Percentiles rank a stretch among this genome's conserved stretches.
Evolutionary conservation across 2,797 vertebrate species (phyloP).

Genomic region (Scomberomorus guttatus): DNA sequence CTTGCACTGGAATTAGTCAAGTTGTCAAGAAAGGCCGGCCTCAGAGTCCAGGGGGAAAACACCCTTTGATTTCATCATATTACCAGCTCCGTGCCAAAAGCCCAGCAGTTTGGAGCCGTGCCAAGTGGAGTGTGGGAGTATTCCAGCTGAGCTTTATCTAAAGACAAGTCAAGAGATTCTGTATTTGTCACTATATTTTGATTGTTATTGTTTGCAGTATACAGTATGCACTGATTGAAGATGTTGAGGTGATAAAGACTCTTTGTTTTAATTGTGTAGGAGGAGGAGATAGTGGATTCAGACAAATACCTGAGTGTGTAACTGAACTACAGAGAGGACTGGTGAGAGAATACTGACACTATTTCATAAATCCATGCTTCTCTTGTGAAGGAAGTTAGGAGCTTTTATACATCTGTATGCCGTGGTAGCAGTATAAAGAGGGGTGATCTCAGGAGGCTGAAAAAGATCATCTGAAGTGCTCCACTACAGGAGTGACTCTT

Average conservation of each 20-base stretch:
- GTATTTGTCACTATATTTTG: conserved; percentile 5
- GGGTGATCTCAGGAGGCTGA: conserved; percentile 29
- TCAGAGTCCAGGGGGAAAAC: conserved; percentile 54
- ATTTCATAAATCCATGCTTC: neutral
- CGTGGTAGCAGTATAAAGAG: neutral
- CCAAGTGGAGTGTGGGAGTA: conserved; percentile 63
- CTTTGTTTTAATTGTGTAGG: neutral
- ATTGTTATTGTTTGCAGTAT: neutral
- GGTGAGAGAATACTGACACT: neutral
- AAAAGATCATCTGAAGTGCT: conserved; percentile 36
- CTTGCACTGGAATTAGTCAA: conserved; percentile 65
- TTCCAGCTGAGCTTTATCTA: conserved; percentile 39
- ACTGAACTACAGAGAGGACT: neutral
- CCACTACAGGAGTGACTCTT: conserved; percentile 42
- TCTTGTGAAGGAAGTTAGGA: neutral
- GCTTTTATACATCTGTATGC: conserved; percentile 14
- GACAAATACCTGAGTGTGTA: neutral
- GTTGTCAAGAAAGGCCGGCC: conserved; percentile 56
- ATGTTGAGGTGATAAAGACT: neutral
- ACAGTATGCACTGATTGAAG: neutral
- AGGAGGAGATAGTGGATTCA: neutral
- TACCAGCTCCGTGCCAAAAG: conserved; percentile 65
- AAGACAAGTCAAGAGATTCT: conserved; percentile 32
- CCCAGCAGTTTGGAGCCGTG: conserved; percentile 58
- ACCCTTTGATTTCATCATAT: conserved; percentile 71